Evolutionary conservation across 2,113 vertebrate species (phyloP).

Genomic region (Pogona vitticeps): DNA sequence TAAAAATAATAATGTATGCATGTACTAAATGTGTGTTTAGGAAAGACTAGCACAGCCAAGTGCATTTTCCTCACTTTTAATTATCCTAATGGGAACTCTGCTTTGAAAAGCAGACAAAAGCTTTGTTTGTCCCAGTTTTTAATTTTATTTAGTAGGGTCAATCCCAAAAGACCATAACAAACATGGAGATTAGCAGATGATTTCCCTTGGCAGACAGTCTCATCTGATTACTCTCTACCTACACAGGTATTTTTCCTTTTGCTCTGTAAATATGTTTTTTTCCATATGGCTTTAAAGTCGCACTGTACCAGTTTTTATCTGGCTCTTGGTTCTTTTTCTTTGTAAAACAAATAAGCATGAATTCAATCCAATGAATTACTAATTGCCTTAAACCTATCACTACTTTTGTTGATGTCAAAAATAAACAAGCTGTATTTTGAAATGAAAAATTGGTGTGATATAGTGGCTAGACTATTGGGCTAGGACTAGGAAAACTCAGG

Average conservation of each 20-base stretch:
- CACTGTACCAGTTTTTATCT: not conserved
- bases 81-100: conserved; percentile 15
- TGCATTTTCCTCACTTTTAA: not conserved
- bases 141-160: conserved; percentile 41
- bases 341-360: not conserved
- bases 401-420: not conserved
- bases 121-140: conserved; percentile 45
- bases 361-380: not conserved
- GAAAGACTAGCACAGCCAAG: not conserved
- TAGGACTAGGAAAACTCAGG: not conserved
- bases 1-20: not conserved
- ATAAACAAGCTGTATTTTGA: not conserved
- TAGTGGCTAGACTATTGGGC: too few species aligned
- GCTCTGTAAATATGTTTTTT: conserved; percentile 6
- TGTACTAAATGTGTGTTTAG: not conserved
- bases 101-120: conserved; percentile 17
- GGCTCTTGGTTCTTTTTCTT: not conserved
- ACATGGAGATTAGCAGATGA: conserved; percentile 21
- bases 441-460: not conserved
- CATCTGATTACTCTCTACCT: conserved; percentile 20
- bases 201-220: conserved; percentile 38
- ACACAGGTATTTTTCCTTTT: not conserved
- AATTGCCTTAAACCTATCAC: not conserved
- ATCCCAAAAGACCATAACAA: conserved; percentile 28
- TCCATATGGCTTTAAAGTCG: not conserved